These are phyloP conservation scores for Drosophila kambysellisi DNA, from an alignment of 2,888 invertebrate species.

Conservation along the genomic window DNA sequence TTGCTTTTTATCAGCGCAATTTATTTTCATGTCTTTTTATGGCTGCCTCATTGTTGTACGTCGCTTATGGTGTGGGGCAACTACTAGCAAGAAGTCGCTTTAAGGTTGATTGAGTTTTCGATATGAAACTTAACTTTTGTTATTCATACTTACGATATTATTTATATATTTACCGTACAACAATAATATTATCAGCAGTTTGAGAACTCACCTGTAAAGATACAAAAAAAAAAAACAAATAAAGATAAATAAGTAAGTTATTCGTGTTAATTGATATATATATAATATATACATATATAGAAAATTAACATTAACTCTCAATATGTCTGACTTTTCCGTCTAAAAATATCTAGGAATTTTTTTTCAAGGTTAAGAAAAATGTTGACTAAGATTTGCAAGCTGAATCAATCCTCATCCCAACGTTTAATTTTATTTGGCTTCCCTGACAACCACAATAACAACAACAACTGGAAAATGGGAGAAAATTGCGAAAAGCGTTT, in stretches of 20 bases:
- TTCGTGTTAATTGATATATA: constrained; percentile 26
- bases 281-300: constrained; percentile 1
- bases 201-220: constrained; percentile 67
- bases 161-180: constrained; percentile 19
- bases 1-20: constrained; percentile 61
- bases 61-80: constrained; percentile 13
- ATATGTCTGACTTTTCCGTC: constrained; percentile 8
- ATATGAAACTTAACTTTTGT: background rate
- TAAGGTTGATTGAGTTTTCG: constrained; percentile 36
- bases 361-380: constrained; percentile 46
- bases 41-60: constrained; percentile 18
- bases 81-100: constrained; percentile 7
- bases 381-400: constrained; percentile 51
- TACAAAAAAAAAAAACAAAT: constrained; percentile 18
- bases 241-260: constrained; percentile 8
- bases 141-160: background rate
- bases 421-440: background rate
- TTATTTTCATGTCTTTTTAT: constrained; percentile 52
- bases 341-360: constrained; percentile 1
- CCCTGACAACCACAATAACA: background rate
- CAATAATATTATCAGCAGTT: background rate
- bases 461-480: constrained; percentile 15
- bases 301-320: constrained; percentile 57
- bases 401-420: background rate
- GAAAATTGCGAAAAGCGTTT: constrained; percentile 4